These are phyloP conservation scores for Mesoclemmys tuberculata DNA, from an alignment of 2,113 vertebrate species.

Conservation along the genomic window DNA sequence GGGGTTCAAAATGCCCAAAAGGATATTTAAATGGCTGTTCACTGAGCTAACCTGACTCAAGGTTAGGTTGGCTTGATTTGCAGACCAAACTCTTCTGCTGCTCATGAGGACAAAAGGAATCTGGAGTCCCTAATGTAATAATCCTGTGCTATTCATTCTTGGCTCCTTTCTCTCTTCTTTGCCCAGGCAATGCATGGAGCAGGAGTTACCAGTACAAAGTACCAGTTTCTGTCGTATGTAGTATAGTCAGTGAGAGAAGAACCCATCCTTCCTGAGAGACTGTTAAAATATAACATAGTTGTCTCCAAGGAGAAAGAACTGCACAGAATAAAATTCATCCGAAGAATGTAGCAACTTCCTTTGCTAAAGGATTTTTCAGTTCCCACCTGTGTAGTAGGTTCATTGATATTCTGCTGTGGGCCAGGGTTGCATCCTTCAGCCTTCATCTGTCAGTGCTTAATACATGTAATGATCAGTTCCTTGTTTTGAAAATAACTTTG, in stretches of 20 bases:
- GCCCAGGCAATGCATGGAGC: neutral
- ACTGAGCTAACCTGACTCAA: neutral
- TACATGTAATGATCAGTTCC: neutral
- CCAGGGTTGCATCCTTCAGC: neutral
- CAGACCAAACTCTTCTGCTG: neutral
- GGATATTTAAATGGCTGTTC: neutral
- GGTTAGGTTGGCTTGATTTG: neutral
- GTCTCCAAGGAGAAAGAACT: neutral
- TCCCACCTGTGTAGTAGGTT: neutral
- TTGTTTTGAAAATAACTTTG: constrained; percentile 6
- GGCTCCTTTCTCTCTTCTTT: neutral
- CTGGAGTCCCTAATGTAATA: neutral
- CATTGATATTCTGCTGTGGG: neutral
- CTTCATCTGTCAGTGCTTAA: neutral
- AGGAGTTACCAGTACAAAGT: too few species aligned
- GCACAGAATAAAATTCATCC: neutral
- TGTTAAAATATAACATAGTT: neutral
- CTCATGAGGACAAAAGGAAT: neutral
- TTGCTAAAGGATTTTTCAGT: neutral
- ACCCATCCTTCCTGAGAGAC: neutral
- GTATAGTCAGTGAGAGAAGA: neutral
- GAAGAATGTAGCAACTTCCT: neutral
- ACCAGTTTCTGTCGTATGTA: neutral
- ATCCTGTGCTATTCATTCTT: neutral
- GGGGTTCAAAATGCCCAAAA: neutral